Percentiles rank a stretch among this genome's conserved stretches.
Conservation (phyloP, 2,113 vertebrate genomes). For the Salvelinus alpinus region DNA sequence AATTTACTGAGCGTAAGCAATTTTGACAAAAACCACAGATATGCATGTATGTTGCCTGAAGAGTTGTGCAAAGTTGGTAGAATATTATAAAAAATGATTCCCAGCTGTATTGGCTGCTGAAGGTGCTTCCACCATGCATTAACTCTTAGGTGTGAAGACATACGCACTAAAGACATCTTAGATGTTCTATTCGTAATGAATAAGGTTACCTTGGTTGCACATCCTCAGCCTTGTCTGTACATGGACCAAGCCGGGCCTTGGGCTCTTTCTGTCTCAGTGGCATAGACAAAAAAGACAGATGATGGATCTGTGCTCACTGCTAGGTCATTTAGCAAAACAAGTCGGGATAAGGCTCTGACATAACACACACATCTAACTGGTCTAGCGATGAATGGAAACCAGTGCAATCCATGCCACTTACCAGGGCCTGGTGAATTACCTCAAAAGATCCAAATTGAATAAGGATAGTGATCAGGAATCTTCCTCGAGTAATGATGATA, state of each 20-base stretch:
- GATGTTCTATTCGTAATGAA: too few species aligned
- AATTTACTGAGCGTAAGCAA: too few species aligned
- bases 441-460: constrained; percentile 51
- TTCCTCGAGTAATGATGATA: constrained; percentile 5
- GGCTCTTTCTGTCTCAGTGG: constrained; percentile 20
- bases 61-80: too few species aligned
- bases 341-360: not conserved
- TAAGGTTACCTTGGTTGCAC: too few species aligned
- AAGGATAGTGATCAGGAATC: constrained; percentile 21
- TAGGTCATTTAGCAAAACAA: not conserved
- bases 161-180: too few species aligned
- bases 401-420: constrained; percentile 10
- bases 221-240: not conserved
- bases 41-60: too few species aligned
- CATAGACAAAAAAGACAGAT: not conserved
- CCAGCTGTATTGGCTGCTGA: too few species aligned
- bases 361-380: not conserved
- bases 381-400: constrained; percentile 4
- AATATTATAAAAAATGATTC: too few species aligned
- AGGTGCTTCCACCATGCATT: too few species aligned
- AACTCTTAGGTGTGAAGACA: too few species aligned
- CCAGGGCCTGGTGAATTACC: constrained; percentile 32
- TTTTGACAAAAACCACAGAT: too few species aligned
- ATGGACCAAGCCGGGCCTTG: constrained; percentile 42
- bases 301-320: not conserved